phyloP scores from a whole-genome alignment of 2,113 vertebrate species.

The Paracanthobrama guichenoti region DNA sequence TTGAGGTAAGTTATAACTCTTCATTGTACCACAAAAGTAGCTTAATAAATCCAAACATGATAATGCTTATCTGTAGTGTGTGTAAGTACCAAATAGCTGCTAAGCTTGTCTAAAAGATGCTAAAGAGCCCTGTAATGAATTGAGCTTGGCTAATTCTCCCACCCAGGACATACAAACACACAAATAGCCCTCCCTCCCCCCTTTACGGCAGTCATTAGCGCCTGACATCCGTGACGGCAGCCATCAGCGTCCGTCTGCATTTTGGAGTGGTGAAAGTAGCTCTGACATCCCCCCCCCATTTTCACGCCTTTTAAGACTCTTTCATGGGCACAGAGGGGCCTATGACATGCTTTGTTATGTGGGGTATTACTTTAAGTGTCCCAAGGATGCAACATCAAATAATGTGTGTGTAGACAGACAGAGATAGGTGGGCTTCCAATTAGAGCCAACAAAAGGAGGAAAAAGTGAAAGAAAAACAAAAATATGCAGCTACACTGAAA shows the following conservation, averaged over 20 bases:
- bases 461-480: constrained; percentile 65
- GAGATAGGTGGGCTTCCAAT: constrained; percentile 64
- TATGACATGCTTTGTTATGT: constrained; percentile 62
- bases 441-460: constrained; percentile 70
- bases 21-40: not conserved
- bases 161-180: not conserved
- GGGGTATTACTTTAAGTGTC: constrained; percentile 46
- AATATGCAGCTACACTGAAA: not conserved
- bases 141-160: constrained; percentile 19
- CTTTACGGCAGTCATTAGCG: constrained; percentile 75
- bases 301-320: constrained; percentile 70
- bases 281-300: constrained; percentile 60
- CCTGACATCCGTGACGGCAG: constrained; percentile 64
- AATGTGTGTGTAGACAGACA: constrained; percentile 62
- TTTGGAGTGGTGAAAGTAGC: constrained; percentile 64
- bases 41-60: not conserved
- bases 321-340: constrained; percentile 66
- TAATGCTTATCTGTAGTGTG: not conserved
- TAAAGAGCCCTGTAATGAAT: constrained; percentile 13
- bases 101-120: constrained; percentile 14
- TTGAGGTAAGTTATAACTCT: not conserved
- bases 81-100: not conserved
- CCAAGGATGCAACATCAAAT: constrained; percentile 56
- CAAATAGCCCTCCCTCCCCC: not conserved
- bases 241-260: constrained; percentile 60